These are phyloP conservation scores for Diarsia rubi DNA, from an alignment of 2,888 invertebrate genomes.

Conservation along the genomic window DNA sequence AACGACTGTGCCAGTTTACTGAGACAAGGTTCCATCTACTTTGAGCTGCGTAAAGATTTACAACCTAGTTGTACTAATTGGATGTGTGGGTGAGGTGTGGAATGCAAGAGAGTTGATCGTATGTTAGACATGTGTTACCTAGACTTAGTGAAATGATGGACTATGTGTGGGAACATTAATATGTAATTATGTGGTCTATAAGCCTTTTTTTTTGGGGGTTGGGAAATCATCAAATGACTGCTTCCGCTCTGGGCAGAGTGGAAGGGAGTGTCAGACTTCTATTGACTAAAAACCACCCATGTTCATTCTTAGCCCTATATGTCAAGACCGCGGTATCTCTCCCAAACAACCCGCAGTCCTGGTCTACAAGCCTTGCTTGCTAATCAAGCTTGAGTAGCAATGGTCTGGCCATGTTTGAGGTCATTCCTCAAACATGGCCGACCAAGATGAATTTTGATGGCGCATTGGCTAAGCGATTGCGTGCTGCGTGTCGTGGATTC, in stretches of 20 bases:
- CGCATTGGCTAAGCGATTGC: too few relatives aligned
- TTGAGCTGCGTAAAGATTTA: constrained; percentile 69
- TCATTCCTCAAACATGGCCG: too few relatives aligned
- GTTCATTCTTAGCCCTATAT: too few relatives aligned
- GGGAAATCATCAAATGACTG: too few relatives aligned
- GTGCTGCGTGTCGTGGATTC: too few relatives aligned
- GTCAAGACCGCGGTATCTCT: too few relatives aligned
- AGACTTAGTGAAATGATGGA: constrained; percentile 8
- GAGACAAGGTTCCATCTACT: constrained; percentile 72
- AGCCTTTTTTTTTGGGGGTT: background rate
- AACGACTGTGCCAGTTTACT: constrained; percentile 67
- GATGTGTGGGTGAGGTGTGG: constrained; percentile 52
- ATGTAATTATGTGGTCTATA: background rate
- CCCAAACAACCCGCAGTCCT: too few relatives aligned
- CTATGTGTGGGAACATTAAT: background rate
- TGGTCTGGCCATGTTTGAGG: background rate
- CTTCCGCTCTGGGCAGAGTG: too few relatives aligned
- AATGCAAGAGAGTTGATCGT: constrained; percentile 27
- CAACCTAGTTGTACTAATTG: constrained; percentile 71
- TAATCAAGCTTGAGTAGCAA: background rate
- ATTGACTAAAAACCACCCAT: too few relatives aligned
- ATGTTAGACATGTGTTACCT: constrained; percentile 26
- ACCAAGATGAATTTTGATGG: too few relatives aligned
- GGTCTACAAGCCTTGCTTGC: background rate
- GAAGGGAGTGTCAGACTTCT: too few relatives aligned